A percentile compares a stretch with the other conserved stretches of the same genome.
Conservation (phyloP, 2,113 vertebrate genomes). For the Ameiurus melas region DNA sequence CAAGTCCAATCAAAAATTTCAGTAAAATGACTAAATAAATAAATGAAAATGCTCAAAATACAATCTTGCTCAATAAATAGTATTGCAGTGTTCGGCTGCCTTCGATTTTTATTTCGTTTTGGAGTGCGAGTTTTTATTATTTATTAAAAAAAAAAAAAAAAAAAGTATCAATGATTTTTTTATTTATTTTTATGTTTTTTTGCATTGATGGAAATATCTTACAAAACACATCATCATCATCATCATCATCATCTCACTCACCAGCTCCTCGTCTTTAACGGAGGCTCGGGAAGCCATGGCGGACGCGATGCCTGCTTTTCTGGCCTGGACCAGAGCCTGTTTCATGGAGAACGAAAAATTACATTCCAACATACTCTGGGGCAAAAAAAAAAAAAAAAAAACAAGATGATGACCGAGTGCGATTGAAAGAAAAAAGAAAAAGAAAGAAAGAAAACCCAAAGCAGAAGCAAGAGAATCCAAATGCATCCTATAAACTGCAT, state of each 20-base stretch:
- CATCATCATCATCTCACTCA: conserved; percentile 66
- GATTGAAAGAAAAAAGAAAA: background rate
- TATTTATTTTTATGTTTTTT: too few relatives aligned
- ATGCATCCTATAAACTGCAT: background rate
- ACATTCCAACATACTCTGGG: background rate
- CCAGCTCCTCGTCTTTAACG: conserved; percentile 96
- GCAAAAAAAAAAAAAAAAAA: background rate
- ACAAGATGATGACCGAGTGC: background rate
- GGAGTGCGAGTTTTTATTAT: too few relatives aligned
- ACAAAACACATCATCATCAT: background rate
- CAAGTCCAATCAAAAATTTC: background rate
- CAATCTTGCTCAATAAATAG: background rate
- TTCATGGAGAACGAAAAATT: conserved; percentile 5
- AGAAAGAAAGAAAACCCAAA: background rate
- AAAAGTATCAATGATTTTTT: too few relatives aligned
- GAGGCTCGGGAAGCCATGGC: conserved; percentile 95
- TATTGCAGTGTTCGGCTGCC: background rate
- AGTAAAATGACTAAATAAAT: background rate
- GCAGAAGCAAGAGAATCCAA: background rate
- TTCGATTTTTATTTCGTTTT: background rate
- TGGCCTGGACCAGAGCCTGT: conserved; percentile 94
- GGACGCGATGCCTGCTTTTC: conserved; percentile 94
- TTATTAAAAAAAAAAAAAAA: too few relatives aligned
- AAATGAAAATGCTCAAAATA: background rate
- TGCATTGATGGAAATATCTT: background rate